phyloP scores from a whole-genome alignment of 1,140 invertebrate species.

The Drosophila fuyamai region DNA sequence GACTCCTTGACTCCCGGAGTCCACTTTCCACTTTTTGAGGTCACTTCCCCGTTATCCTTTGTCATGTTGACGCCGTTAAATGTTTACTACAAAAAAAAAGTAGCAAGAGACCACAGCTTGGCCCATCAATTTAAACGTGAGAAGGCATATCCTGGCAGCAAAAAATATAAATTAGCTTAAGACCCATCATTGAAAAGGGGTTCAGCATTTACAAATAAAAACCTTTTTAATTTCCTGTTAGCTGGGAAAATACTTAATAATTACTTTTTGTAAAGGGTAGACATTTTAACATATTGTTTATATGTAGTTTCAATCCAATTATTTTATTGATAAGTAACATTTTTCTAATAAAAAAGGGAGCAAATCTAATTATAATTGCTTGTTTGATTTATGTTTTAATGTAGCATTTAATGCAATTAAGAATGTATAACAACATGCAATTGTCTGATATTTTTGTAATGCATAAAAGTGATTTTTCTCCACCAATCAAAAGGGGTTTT shows the following conservation, averaged over 20 bases:
- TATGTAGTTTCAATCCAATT: not conserved
- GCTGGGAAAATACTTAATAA: not conserved
- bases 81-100: conserved; percentile 48
- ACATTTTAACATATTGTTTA: not conserved
- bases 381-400: too few relatives aligned
- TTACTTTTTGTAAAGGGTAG: not conserved
- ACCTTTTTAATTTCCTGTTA: not conserved
- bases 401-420: too few relatives aligned
- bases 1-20: not conserved
- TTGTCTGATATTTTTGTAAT: not conserved
- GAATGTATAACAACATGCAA: too few relatives aligned
- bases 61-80: conserved; percentile 67
- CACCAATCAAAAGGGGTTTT: not conserved
- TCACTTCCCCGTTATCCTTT: conserved; percentile 45
- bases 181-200: not conserved
- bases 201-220: not conserved
- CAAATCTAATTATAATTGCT: too few relatives aligned
- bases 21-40: conserved; percentile 21
- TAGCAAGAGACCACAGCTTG: conserved; percentile 11
- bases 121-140: conserved; percentile 68
- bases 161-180: not conserved
- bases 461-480: not conserved
- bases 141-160: not conserved
- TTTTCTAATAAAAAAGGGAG: too few relatives aligned
- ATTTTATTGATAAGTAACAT: too few relatives aligned